Base-by-base conservation (phyloP, 1,140 invertebrate species). In the Pararge aegeria region DNA sequence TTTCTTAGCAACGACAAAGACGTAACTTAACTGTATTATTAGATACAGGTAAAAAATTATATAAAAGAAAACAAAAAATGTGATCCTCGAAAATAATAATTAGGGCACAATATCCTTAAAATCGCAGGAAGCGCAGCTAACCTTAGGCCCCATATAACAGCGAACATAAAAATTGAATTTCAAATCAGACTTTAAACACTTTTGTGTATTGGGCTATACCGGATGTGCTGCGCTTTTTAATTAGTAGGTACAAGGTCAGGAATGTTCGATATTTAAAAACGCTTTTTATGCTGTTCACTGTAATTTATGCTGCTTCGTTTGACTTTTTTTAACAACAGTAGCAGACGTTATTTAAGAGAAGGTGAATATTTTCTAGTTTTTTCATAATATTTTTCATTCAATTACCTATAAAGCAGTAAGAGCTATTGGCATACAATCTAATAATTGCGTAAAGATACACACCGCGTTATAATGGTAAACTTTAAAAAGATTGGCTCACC, bases 161-260 rank as follows among this genome's bases (percentile, higher is more conserved):
- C 68, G 51, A 71, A 73, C 71, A 78, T 73, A 67, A 70, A 77
- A 74, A 77, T 83, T 78, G 73, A 86, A 87, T 76, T 84, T 80
- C 54, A 83, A 86, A 85, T 85, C 61, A 76, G 69, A 63, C 72
- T 80, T 81, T 73, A 77, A 87, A 83, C 68, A 73, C 65, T 85
- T 80, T 63, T 66, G 68, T 75, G 76, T 80, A 73, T 78, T 75
- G 72, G 63, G 52, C 55, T 62, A 54, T 61, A 68, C 78, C 82
- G 83, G 83, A 87, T 87, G 76, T 68, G 61, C 61, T 73, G 64
- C 60, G 64, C 70, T 70, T 76, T 81, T 83, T 88, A 85, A 87
- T 85, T 84, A 82, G 75, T n/a, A n/a, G n/a, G n/a, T 78, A 73
- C 76, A 79, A 85, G 82, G 83, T 86, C 82, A 81, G 59, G 62